Conservation (phyloP, 2,888 invertebrate genomes). For the Chymomyza amoena region DNA sequence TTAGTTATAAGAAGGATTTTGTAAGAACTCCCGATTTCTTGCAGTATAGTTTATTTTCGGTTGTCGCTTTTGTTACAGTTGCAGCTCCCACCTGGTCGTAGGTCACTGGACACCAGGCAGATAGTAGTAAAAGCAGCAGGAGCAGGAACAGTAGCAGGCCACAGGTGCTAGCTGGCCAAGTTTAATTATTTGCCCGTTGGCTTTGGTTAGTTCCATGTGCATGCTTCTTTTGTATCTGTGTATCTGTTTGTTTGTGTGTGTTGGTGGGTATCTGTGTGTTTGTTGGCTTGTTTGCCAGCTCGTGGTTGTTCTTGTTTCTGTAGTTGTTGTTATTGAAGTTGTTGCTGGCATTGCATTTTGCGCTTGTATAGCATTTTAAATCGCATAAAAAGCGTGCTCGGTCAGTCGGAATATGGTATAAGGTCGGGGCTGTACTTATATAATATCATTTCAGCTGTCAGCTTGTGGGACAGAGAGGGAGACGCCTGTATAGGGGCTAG, state of each 20-base stretch:
- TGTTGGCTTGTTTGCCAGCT: conserved; percentile 32
- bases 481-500: background rate
- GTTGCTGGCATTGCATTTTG: conserved; percentile 37
- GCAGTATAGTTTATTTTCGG: background rate
- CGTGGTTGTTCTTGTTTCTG: background rate
- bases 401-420: conserved; percentile 1
- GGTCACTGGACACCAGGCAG: conserved; percentile 4
- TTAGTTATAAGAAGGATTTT: no score
- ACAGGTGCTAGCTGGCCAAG: conserved; percentile 60
- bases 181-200: conserved; percentile 66
- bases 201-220: conserved; percentile 23
- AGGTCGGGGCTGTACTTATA: conserved; percentile 18
- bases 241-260: conserved; percentile 13
- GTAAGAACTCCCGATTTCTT: background rate
- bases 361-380: conserved; percentile 58
- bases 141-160: conserved; percentile 32
- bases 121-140: conserved; percentile 2
- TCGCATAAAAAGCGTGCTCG: conserved; percentile 33
- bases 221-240: conserved; percentile 17
- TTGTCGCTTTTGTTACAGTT: background rate
- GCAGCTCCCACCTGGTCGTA: background rate
- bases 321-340: background rate
- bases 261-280: background rate
- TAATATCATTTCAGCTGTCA: conserved; percentile 29
- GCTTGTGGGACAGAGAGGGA: background rate